phyloP scores from a whole-genome alignment of 2,888 invertebrate species.

The Neoaliturus tenellus region DNA sequence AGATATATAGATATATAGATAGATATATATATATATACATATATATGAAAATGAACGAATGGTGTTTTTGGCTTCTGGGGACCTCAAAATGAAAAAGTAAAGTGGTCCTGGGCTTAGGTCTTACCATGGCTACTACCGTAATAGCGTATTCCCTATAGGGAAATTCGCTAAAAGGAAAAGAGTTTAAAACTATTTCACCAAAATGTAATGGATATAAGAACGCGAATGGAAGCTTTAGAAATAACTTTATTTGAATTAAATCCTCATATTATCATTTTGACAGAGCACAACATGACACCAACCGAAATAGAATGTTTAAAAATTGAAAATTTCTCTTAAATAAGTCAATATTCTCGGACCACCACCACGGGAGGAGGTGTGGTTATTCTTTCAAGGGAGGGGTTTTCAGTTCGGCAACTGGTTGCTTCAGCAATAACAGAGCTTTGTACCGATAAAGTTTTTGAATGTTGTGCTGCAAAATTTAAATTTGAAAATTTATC shows the following conservation, averaged over 20 bases:
- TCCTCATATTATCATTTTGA: background rate
- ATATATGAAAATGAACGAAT: too few species aligned
- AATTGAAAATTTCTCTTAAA: background rate
- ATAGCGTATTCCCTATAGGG: too few species aligned
- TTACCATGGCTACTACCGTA: too few species aligned
- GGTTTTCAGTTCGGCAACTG: background rate
- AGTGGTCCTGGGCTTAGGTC: too few species aligned
- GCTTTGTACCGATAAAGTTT: background rate
- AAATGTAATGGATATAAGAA: background rate
- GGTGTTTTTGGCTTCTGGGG: too few species aligned
- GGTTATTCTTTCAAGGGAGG: background rate
- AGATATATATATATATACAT: too few species aligned
- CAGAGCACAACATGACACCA: background rate
- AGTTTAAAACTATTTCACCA: background rate
- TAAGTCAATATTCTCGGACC: background rate
- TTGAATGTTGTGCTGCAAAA: background rate
- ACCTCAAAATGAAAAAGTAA: too few species aligned
- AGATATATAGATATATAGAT: too few species aligned
- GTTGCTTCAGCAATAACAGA: background rate
- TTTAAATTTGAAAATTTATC: too few species aligned
- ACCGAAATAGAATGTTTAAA: background rate
- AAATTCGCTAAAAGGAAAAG: too few species aligned
- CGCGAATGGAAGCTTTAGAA: background rate
- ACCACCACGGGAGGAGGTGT: background rate
- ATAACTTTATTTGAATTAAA: background rate